Conservation (phyloP, 2,797 vertebrate genomes). For the Onychomys leucogaster region DNA sequence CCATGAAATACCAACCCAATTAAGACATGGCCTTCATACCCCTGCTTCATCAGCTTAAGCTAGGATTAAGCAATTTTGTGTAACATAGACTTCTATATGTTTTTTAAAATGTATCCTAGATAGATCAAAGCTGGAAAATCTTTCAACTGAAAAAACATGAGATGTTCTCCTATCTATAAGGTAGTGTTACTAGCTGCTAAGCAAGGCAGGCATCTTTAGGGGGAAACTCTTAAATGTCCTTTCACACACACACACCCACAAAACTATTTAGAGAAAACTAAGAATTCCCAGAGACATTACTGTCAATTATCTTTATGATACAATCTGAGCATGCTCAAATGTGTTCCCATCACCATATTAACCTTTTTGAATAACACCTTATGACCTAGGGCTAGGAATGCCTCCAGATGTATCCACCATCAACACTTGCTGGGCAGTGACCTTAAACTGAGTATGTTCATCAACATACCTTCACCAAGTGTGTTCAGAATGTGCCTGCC, state of each 20-base stretch:
- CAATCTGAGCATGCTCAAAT: not conserved
- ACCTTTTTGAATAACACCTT: not conserved
- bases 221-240: not conserved
- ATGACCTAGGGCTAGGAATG: not conserved
- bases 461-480: not conserved
- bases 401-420: not conserved
- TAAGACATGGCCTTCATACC: not conserved
- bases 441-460: not conserved
- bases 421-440: not conserved
- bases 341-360: not conserved
- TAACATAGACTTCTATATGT: not conserved
- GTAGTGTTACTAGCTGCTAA: not conserved
- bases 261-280: not conserved
- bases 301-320: not conserved
- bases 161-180: not conserved
- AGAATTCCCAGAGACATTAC: not conserved
- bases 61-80: not conserved
- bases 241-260: fast-evolving
- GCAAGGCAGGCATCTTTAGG: not conserved
- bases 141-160: slow-evolving; percentile 13
- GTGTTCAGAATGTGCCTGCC: not conserved
- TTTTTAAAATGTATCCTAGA: not conserved
- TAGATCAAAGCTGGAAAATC: not conserved
- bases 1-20: not conserved
- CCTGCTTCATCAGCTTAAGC: not conserved